These are phyloP conservation scores for Gymnocypris eckloni DNA, from an alignment of 2,797 vertebrate species.

Conservation along the genomic window DNA sequence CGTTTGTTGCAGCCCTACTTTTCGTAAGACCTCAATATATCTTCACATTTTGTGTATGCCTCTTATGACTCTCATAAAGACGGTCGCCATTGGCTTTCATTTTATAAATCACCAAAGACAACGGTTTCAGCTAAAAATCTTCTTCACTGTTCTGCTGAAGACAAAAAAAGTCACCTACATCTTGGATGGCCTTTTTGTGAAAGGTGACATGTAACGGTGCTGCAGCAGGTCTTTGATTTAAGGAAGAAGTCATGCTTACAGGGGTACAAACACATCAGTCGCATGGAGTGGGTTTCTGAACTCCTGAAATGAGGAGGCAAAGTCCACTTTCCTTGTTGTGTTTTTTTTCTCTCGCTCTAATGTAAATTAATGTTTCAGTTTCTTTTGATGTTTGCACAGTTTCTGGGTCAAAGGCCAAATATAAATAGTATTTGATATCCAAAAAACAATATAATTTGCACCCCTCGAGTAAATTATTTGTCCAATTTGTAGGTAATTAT, in stretches of 20 bases:
- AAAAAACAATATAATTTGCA: not conserved
- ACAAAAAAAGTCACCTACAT: not conserved
- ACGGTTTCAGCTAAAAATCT: not conserved
- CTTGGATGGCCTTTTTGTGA: not conserved
- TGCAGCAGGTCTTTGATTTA: constrained; percentile 27
- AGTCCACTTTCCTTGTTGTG: not conserved
- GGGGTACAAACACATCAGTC: constrained; percentile 4
- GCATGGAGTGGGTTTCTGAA: not conserved
- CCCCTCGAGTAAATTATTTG: not conserved
- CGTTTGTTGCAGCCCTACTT: too few species aligned
- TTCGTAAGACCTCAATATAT: too few species aligned
- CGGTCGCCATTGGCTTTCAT: not conserved
- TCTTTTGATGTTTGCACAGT: constrained; percentile 6
- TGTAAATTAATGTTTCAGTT: not conserved
- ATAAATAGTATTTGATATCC: not conserved
- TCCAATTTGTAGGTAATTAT: not conserved
- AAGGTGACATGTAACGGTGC: not conserved
- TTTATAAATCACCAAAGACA: not conserved
- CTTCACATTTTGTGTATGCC: not conserved
- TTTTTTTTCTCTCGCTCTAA: not conserved
- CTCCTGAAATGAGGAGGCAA: constrained; percentile 3
- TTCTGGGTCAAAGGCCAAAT: constrained; percentile 5
- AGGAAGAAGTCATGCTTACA: constrained; percentile 16
- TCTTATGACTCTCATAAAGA: not conserved
- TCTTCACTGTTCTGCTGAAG: not conserved